A percentile compares a stretch with the other conserved stretches of the same genome.
Evolutionary conservation across 2,113 vertebrate genomes (phyloP).

Genomic region (Calcarius ornatus): DNA sequence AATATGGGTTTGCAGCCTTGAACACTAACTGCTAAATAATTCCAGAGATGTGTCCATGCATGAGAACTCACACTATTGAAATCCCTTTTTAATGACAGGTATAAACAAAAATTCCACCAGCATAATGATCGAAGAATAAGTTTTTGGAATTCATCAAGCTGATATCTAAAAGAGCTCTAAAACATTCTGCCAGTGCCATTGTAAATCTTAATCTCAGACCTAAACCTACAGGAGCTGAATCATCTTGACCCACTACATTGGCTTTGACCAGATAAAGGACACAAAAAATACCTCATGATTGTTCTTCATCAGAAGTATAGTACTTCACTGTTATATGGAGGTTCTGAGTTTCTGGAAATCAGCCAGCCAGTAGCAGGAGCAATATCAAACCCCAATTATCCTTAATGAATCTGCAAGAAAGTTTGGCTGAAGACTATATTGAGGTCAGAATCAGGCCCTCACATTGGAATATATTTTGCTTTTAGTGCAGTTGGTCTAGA

Average conservation of each 20-base stretch:
- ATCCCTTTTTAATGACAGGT: background rate
- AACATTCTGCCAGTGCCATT: background rate
- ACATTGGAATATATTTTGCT: background rate
- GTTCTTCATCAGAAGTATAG: background rate
- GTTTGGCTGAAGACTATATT: background rate
- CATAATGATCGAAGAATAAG: background rate
- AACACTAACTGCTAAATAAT: background rate
- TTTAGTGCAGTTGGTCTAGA: background rate
- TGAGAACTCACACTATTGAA: background rate
- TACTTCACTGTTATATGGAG: background rate
- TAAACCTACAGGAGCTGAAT: background rate
- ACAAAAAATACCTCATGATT: background rate
- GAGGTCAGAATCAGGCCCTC: background rate
- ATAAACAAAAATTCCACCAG: background rate
- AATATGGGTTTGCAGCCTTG: constrained; percentile 20
- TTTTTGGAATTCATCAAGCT: background rate
- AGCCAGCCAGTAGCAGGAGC: background rate
- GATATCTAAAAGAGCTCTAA: background rate
- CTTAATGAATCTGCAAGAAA: background rate
- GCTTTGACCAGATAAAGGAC: background rate
- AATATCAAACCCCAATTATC: background rate
- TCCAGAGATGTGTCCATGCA: background rate
- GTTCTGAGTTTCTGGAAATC: background rate
- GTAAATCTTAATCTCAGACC: background rate
- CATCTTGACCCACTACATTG: background rate